Conservation (phyloP, 2,797 vertebrate genomes). For the Clarias pachynema region DNA sequence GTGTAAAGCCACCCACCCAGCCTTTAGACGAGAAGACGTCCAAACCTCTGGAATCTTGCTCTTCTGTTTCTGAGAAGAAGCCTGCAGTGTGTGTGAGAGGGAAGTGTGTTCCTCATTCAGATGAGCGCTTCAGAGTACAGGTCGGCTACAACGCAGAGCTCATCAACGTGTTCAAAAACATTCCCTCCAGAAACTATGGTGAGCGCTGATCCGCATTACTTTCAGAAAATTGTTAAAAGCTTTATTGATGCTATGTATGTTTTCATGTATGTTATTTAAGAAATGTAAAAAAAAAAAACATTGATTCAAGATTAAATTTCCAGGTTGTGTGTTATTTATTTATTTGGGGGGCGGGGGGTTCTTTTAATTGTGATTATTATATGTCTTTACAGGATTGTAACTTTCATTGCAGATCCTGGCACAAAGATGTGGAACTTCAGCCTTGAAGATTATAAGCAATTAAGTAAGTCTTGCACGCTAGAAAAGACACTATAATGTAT, state of each 20-base stretch:
- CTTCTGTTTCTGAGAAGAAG: slow-evolving; percentile 66
- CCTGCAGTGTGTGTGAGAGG: slow-evolving; percentile 71
- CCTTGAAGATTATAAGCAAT: slow-evolving; percentile 79
- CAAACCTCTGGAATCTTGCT: slow-evolving; percentile 37
- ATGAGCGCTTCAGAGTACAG: slow-evolving; percentile 87
- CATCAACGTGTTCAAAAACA: slow-evolving; percentile 84
- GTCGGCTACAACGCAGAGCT: slow-evolving; percentile 85
- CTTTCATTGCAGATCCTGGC: slow-evolving; percentile 78
- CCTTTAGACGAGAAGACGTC: slow-evolving; percentile 50
- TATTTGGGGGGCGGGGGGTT: neutral
- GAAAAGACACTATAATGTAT: neutral
- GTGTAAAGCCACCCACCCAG: slow-evolving; percentile 49
- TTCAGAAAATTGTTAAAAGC: neutral
- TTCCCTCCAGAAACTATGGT: slow-evolving; percentile 90
- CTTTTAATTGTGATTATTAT: neutral
- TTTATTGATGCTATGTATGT: neutral
- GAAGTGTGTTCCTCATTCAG: slow-evolving; percentile 76
- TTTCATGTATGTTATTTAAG: neutral
- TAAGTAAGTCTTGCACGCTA: slow-evolving; percentile 79
- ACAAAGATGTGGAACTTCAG: slow-evolving; percentile 92
- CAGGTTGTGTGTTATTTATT: neutral
- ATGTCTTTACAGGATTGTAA: slow-evolving; percentile 2
- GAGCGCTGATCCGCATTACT: slow-evolving; percentile 52
- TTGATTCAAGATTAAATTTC: neutral
- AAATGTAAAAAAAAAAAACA: neutral